A percentile compares a stretch with the other conserved stretches of the same genome.
Evolutionary conservation across 2,113 vertebrate species (phyloP).

Genomic region (Prietella phreatophila): DNA sequence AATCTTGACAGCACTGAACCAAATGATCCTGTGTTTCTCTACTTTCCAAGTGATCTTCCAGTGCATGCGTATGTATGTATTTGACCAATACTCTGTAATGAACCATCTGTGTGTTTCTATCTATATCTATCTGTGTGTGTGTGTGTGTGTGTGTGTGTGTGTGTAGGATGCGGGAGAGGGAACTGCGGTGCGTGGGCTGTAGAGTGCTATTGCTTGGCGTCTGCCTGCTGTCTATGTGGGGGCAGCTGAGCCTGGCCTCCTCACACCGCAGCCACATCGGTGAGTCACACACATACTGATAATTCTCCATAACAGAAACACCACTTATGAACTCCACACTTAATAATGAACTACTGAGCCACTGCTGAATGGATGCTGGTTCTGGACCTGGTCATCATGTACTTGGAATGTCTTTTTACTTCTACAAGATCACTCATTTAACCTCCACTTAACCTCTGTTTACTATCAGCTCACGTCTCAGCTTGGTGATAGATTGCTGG

Average conservation of each 20-base stretch:
- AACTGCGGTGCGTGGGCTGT: constrained; percentile 80
- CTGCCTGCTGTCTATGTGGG: constrained; percentile 85
- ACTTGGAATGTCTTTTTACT: constrained; percentile 18
- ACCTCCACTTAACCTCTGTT: constrained; percentile 29
- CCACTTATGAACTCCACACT: not conserved
- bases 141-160: constrained; percentile 47
- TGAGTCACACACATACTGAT: constrained; percentile 59
- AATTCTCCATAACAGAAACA: not conserved
- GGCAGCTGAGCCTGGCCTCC: constrained; percentile 80
- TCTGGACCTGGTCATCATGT: constrained; percentile 18
- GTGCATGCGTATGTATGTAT: constrained; percentile 13
- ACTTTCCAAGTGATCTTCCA: not conserved
- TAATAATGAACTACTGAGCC: not conserved
- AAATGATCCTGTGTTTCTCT: constrained; percentile 27
- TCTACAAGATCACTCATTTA: constrained; percentile 24
- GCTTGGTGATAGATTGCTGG: not conserved
- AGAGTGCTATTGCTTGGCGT: constrained; percentile 81
- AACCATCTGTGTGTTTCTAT: constrained; percentile 16
- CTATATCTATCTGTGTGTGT: not conserved
- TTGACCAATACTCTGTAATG: constrained; percentile 12
- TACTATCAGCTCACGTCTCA: not conserved
- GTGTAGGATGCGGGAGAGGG: constrained; percentile 83
- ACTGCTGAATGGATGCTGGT: not conserved
- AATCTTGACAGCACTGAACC: constrained; percentile 13
- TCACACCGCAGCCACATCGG: constrained; percentile 85